Conservation (phyloP, 2,888 invertebrate genomes). For the Hypsopygia costalis region DNA sequence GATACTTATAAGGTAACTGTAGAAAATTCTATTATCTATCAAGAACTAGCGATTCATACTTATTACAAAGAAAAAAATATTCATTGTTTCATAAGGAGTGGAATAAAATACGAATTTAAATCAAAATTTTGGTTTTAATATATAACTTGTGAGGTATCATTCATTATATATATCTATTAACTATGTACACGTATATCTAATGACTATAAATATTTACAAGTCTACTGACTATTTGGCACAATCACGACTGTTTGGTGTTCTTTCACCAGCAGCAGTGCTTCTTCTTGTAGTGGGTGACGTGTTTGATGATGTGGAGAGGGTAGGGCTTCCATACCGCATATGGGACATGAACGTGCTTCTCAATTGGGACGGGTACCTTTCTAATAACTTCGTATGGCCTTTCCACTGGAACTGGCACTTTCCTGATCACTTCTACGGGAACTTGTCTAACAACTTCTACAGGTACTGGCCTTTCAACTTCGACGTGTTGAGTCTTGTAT, state of each 20-base stretch:
- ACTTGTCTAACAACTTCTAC: constrained; percentile 62
- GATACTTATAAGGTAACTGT: too few species aligned
- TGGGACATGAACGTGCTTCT: constrained; percentile 67
- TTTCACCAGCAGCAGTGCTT: constrained; percentile 70
- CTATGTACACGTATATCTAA: constrained; percentile 46
- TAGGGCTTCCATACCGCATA: constrained; percentile 71
- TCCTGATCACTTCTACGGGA: constrained; percentile 65
- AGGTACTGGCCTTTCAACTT: constrained; percentile 68
- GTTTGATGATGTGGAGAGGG: constrained; percentile 72
- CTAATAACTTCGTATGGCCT: constrained; percentile 70
- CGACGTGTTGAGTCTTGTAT: constrained; percentile 64
- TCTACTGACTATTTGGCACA: constrained; percentile 73
- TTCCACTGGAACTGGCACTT: constrained; percentile 62
- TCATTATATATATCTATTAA: constrained; percentile 6
- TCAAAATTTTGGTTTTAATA: constrained; percentile 1
- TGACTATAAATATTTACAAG: constrained; percentile 73
- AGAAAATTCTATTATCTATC: too few species aligned
- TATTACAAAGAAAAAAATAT: too few species aligned
- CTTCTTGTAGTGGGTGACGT: constrained; percentile 73
- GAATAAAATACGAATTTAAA: constrained; percentile 6
- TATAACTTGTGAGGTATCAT: background rate
- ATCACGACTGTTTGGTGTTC: constrained; percentile 43
- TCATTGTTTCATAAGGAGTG: too few species aligned
- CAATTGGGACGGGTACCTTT: constrained; percentile 63
- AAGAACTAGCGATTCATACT: too few species aligned